Conservation (phyloP, 2,888 invertebrate species). For the Lochmaea capreae region DNA sequence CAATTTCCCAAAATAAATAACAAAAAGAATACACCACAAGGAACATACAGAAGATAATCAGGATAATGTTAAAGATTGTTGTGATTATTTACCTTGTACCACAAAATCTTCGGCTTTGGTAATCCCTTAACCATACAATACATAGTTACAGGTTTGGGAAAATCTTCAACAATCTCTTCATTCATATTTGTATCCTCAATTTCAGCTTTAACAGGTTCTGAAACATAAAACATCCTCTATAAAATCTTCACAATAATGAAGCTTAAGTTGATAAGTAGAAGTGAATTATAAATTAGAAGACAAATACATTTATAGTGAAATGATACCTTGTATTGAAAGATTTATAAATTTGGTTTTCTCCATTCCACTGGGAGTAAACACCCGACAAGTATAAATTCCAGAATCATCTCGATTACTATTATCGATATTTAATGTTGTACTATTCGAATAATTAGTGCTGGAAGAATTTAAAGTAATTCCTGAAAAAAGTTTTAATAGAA, state of each 20-base stretch:
- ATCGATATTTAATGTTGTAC: constrained; percentile 46
- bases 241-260: neutral
- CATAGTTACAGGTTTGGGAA: constrained; percentile 63
- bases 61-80: no score
- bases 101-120: constrained; percentile 74
- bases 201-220: constrained; percentile 66
- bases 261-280: neutral
- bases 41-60: no score
- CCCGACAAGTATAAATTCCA: constrained; percentile 52
- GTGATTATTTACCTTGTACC: constrained; percentile 77
- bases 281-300: neutral
- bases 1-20: no score
- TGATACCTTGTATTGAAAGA: constrained; percentile 40
- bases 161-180: constrained; percentile 57
- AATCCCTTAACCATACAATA: constrained; percentile 70
- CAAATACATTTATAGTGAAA: neutral
- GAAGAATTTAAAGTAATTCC: constrained; percentile 38
- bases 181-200: constrained; percentile 66
- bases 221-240: constrained; percentile 1
- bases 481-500: constrained; percentile 20
- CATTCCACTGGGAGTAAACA: neutral
- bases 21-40: no score
- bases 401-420: constrained; percentile 43
- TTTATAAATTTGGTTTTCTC: neutral
- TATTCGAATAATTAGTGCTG: constrained; percentile 50